Evolutionary conservation across 2,797 vertebrate genomes (phyloP).

Genomic region (Graptemys geographica): DNA sequence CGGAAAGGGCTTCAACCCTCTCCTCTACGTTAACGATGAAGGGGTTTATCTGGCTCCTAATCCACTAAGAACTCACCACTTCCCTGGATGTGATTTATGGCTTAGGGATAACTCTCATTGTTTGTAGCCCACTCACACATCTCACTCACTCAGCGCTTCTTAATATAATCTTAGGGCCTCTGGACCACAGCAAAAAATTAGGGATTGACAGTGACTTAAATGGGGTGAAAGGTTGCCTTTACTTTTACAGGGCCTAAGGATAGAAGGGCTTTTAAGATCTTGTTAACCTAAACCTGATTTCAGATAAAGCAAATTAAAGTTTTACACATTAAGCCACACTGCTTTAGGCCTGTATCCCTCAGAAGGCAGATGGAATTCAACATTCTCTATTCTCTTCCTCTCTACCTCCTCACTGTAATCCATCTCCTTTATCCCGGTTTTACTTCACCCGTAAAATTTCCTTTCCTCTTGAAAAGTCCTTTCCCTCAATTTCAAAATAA

Average conservation of each 20-base stretch:
- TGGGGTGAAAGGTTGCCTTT: background rate
- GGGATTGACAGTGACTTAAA: background rate
- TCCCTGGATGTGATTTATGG: background rate
- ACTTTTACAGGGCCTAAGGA: background rate
- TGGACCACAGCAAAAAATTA: background rate
- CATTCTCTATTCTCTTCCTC: background rate
- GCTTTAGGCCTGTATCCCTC: background rate
- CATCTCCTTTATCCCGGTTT: background rate
- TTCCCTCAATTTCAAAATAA: rapidly evolving
- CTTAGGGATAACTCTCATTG: background rate
- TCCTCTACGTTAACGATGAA: background rate
- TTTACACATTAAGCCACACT: background rate
- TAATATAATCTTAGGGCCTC: background rate
- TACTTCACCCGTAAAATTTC: background rate
- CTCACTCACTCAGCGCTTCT: background rate
- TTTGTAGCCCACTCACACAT: background rate
- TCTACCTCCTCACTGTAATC: background rate
- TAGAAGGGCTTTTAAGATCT: background rate
- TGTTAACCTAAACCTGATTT: background rate
- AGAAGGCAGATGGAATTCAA: background rate
- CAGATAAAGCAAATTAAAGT: background rate
- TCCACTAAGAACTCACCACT: background rate
- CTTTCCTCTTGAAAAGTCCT: background rate
- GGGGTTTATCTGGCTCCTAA: background rate
- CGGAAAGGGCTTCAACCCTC: background rate